A percentile compares a stretch with the other conserved stretches of the same genome.
phyloP scores from a whole-genome alignment of 1,140 invertebrate genomes.

The Camponotus pennsylvanicus region DNA sequence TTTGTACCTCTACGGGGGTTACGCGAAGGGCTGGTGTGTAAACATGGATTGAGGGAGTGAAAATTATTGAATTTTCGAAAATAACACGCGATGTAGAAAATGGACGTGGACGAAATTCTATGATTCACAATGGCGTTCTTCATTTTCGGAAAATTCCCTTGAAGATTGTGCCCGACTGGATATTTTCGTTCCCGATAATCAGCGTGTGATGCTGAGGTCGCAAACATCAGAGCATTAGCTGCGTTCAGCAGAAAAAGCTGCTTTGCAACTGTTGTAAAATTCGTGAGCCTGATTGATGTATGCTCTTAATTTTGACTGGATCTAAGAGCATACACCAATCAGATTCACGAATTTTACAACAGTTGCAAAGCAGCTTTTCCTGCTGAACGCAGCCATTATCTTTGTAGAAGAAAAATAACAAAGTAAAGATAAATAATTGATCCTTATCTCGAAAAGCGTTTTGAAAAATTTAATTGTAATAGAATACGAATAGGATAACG shows the following conservation, averaged over 20 bases:
- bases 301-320: no score
- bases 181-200: conserved; percentile 41
- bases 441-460: conserved; percentile 17
- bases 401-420: neutral
- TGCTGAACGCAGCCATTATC: no score
- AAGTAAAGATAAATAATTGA: conserved; percentile 18
- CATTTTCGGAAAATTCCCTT: neutral
- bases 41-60: conserved; percentile 46
- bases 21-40: conserved; percentile 39
- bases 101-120: conserved; percentile 42
- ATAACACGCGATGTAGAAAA: neutral
- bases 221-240: conserved; percentile 18
- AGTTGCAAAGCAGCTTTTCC: no score
- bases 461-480: neutral
- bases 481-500: neutral
- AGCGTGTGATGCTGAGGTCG: neutral
- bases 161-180: neutral
- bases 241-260: no score
- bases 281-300: no score
- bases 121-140: neutral
- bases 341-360: no score
- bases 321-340: no score
- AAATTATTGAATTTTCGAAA: conserved; percentile 59
- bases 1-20: conserved; percentile 55
- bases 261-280: no score